These are phyloP conservation scores for Gila robusta DNA, from an alignment of 2,797 vertebrate species.

Conservation along the genomic window DNA sequence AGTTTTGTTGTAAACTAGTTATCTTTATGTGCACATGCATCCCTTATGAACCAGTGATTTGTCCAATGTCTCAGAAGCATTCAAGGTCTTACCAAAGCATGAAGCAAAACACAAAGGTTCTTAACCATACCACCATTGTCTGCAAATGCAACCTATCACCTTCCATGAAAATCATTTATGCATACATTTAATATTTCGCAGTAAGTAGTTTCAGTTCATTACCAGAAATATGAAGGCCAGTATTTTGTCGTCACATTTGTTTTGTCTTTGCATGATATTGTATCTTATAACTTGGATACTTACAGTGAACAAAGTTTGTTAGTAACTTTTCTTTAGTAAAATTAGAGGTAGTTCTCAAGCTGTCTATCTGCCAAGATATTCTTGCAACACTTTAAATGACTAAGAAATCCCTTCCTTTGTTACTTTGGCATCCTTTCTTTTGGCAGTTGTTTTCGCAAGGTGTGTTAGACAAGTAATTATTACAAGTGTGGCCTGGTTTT, in stretches of 20 bases:
- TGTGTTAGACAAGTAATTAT: background rate
- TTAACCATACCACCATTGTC: constrained; percentile 44
- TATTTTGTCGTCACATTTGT: background rate
- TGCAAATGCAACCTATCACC: constrained; percentile 55
- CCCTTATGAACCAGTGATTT: constrained; percentile 69
- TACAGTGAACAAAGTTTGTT: background rate
- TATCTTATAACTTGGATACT: background rate
- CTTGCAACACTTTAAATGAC: background rate
- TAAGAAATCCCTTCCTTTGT: background rate
- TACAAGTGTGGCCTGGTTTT: background rate
- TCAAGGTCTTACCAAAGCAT: constrained; percentile 71
- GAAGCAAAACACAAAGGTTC: constrained; percentile 75
- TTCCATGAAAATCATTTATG: constrained; percentile 57
- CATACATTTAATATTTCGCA: constrained; percentile 63
- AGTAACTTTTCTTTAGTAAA: background rate
- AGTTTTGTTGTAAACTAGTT: background rate
- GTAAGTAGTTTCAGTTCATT: constrained; percentile 75
- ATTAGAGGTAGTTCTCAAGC: background rate
- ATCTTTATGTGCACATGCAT: constrained; percentile 64
- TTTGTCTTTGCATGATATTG: constrained; percentile 37
- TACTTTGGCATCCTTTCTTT: background rate
- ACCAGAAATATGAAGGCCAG: constrained; percentile 68
- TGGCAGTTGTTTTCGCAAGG: background rate
- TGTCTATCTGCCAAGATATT: constrained; percentile 8
- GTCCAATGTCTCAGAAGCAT: constrained; percentile 83